phyloP scores from a whole-genome alignment of 2,888 invertebrate genomes.

The Elmis aenea region DNA sequence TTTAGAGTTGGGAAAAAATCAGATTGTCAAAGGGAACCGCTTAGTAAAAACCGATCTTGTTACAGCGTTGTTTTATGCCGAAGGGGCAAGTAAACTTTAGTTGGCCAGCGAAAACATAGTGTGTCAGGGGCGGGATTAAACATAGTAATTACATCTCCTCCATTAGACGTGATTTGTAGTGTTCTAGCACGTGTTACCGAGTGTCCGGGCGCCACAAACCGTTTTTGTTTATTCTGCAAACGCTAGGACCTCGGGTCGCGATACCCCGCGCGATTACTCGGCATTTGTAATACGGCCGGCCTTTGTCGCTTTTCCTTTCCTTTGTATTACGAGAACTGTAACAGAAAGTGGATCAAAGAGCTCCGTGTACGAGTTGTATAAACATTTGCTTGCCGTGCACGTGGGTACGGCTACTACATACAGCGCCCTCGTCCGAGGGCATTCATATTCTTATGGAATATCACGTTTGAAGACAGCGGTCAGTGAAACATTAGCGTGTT shows the following conservation, averaged over 20 bases:
- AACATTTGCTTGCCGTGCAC: slow-evolving; percentile 16
- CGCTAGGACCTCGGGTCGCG: no score
- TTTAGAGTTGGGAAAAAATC: no score
- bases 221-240: slow-evolving; percentile 14
- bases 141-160: slow-evolving; percentile 12
- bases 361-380: slow-evolving; percentile 9
- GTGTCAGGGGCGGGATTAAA: no score
- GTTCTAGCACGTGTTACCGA: no score
- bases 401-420: slow-evolving; percentile 18
- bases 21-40: no score
- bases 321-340: slow-evolving; percentile 7
- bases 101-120: no score
- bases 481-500: slow-evolving; percentile 21
- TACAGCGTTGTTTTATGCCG: no score
- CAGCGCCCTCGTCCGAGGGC: slow-evolving; percentile 19
- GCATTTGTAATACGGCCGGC: slow-evolving; percentile 11
- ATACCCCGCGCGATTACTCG: slow-evolving; percentile 5
- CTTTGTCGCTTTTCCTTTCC: slow-evolving; percentile 1
- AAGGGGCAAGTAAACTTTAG: no score
- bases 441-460: slow-evolving; percentile 19
- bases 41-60: no score
- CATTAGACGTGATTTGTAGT: slow-evolving; percentile 3
- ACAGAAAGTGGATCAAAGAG: slow-evolving; percentile 15
- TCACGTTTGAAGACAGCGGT: slow-evolving; percentile 21
- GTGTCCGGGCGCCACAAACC: slow-evolving; percentile 13